Percentiles rank a stretch among this genome's conserved stretches.
Conservation (phyloP, 2,888 invertebrate genomes). For the Erebia aethiops region DNA sequence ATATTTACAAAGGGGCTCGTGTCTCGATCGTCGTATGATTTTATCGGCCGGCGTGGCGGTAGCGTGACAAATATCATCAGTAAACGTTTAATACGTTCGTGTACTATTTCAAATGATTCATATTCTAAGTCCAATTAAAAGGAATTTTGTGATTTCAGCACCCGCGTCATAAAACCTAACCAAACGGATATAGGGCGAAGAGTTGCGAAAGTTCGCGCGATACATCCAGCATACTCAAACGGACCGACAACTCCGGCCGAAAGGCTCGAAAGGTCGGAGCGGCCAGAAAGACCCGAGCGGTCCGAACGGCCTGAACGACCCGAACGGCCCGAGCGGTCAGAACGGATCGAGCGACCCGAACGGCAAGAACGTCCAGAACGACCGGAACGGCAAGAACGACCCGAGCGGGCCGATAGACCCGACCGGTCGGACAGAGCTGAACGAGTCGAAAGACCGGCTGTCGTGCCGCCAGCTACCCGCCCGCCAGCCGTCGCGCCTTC, state of each 20-base stretch:
- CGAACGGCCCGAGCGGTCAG: constrained; percentile 54
- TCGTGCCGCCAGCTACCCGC: constrained; percentile 49
- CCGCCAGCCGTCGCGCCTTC: constrained; percentile 46
- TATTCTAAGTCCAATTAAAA: not conserved
- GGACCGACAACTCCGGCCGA: constrained; percentile 57
- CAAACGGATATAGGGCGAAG: constrained; percentile 94
- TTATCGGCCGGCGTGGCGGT: not conserved
- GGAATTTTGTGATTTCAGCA: constrained; percentile 82
- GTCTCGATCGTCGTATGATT: not conserved
- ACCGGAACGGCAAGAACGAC: constrained; percentile 56
- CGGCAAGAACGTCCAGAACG: constrained; percentile 55
- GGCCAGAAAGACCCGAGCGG: constrained; percentile 54
- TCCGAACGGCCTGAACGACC: constrained; percentile 57
- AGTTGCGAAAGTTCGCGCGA: constrained; percentile 86
- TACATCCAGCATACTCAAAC: constrained; percentile 68
- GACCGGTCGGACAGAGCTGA: constrained; percentile 49
- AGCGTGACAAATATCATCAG: not conserved
- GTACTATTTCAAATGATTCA: constrained; percentile 13
- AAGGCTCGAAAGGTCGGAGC: constrained; percentile 58
- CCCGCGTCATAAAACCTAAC: constrained; percentile 96
- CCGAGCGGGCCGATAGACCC: constrained; percentile 52
- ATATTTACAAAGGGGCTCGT: not conserved
- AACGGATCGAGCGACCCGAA: constrained; percentile 46
- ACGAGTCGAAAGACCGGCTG: constrained; percentile 46
- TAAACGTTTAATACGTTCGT: constrained; percentile 9